These are phyloP conservation scores for Stigmatopora nigra DNA, from an alignment of 2,113 vertebrate species.

Conservation along the genomic window DNA sequence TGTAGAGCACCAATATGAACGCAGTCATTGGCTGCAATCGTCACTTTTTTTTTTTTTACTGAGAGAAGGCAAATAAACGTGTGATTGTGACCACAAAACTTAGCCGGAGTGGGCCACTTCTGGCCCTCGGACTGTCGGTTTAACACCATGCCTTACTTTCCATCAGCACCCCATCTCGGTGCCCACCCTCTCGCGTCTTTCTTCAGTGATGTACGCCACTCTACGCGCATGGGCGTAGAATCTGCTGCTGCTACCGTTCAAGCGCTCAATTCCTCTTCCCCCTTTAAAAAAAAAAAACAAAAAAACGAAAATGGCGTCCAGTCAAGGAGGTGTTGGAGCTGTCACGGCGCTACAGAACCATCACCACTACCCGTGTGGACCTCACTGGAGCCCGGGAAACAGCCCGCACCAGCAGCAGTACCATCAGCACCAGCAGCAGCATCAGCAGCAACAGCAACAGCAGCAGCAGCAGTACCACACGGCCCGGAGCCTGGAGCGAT, in stretches of 20 bases:
- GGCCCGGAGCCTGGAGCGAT: constrained; percentile 85
- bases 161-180: constrained; percentile 20
- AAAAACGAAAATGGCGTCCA: constrained; percentile 82
- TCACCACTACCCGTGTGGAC: constrained; percentile 70
- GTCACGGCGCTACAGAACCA: constrained; percentile 67
- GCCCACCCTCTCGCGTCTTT: constrained; percentile 54
- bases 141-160: too few relatives aligned
- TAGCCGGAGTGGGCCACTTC: too few relatives aligned
- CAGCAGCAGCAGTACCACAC: constrained; percentile 70
- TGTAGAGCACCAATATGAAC: too few relatives aligned
- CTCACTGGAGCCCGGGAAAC: constrained; percentile 77
- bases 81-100: too few relatives aligned
- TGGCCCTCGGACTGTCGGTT: too few relatives aligned
- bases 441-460: constrained; percentile 63
- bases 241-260: constrained; percentile 69
- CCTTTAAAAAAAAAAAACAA: constrained; percentile 55
- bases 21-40: too few relatives aligned
- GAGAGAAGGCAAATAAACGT: neutral
- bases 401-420: constrained; percentile 69
- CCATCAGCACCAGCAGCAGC: constrained; percentile 68
- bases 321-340: constrained; percentile 75
- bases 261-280: constrained; percentile 65
- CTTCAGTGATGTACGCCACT: constrained; percentile 26
- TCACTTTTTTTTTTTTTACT: too few relatives aligned
- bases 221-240: constrained; percentile 71